Base-by-base conservation (phyloP, 2,797 vertebrate species). In the Oryzias dopingdopingensis region DNA sequence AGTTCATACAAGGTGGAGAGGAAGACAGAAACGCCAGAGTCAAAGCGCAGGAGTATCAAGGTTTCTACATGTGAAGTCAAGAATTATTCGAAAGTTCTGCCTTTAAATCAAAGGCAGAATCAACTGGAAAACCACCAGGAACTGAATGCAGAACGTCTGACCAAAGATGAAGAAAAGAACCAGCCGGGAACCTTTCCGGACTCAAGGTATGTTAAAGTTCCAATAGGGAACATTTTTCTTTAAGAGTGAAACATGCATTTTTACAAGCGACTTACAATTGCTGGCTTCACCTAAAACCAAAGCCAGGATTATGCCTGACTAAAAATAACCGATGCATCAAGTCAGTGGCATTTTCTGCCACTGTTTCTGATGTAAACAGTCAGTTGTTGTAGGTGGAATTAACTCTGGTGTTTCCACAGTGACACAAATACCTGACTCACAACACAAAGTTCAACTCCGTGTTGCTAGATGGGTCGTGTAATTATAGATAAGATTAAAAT, bases 41-140 rank as follows among this genome's bases (percentile, higher is more conserved):
- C 88, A 74, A 92, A 92, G 59, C 88, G 89, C 54, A 84, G 84
- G 81, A 92, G 90, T 54, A 23, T 91, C 0, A 92, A 90, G 52
- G 79, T 90, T 59, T 92, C 91, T 20, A 65, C 20, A 6, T 88
- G 80, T 14, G 85, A 92, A 60, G 80, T 91, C 56, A 91, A 90
- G 71, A 4, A 90, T 45, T 90, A 89, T n/a, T 2, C 77, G 8
- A 92, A 91, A 67, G 51, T 78, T 16, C 79, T 92, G 49, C 44
- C 44, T 55, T 67, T 92, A 32, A 65, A 78, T 6, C 47, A 81
- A 0, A 52, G 62, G 0, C 29, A 56, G 52, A 76, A 41, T 43
- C 14, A 66, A 20, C 49, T 16, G 0, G 52, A 14, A 22, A 59
- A 59, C 1, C 20, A 60, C 1, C 55, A 24, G 56, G 72, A 72